Conservation (phyloP, 1,140 invertebrate genomes). For the Lasioglossum albipes region DNA sequence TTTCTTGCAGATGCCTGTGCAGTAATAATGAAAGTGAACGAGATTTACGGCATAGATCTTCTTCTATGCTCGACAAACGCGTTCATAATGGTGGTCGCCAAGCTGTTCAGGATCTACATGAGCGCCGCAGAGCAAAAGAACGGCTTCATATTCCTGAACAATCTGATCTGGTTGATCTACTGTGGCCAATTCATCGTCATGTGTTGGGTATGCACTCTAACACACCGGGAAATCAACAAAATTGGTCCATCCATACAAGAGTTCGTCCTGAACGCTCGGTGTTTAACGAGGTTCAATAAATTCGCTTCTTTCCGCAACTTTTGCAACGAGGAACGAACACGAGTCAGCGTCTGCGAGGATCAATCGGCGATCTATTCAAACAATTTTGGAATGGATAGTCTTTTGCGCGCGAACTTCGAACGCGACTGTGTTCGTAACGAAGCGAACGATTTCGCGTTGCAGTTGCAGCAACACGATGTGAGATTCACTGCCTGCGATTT, state of each 20-base stretch:
- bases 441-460: slow-evolving; percentile 64
- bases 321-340: not conserved
- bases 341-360: not conserved
- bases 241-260: slow-evolving; percentile 53
- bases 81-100: slow-evolving; percentile 69
- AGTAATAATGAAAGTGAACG: slow-evolving; percentile 59
- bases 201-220: slow-evolving; percentile 61
- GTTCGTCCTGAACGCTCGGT: slow-evolving; percentile 48
- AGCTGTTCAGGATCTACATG: slow-evolving; percentile 70
- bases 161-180: slow-evolving; percentile 70
- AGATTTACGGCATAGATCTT: slow-evolving; percentile 62
- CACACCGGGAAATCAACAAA: slow-evolving; percentile 55
- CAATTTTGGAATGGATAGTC: slow-evolving; percentile 29
- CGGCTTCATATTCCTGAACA: slow-evolving; percentile 68
- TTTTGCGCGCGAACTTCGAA: slow-evolving; percentile 44
- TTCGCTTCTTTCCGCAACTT: not conserved
- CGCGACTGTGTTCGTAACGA: slow-evolving; percentile 58
- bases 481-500: slow-evolving; percentile 64
- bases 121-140: slow-evolving; percentile 63
- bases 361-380: slow-evolving; percentile 20
- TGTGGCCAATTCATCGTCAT: slow-evolving; percentile 55
- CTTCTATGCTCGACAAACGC: slow-evolving; percentile 66
- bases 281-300: not conserved
- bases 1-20: slow-evolving; percentile 56
- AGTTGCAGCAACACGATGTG: slow-evolving; percentile 57